A percentile compares a stretch with the other conserved stretches of the same genome.
Conservation (phyloP, 2,113 vertebrate genomes). For the Oncorhynchus kisutch region DNA sequence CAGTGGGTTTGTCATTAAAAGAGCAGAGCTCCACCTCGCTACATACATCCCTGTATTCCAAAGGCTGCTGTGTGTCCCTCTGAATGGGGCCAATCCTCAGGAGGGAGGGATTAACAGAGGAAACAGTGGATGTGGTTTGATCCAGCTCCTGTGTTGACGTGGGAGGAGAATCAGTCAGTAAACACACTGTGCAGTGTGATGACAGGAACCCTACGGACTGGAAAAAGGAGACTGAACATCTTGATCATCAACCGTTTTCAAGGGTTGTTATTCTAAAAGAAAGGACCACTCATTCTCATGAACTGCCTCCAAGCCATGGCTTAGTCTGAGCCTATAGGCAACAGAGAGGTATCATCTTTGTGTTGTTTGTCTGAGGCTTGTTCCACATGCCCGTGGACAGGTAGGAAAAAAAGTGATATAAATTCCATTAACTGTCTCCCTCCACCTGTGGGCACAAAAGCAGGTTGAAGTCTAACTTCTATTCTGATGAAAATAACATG, state of each 20-base stretch:
- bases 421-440: neutral
- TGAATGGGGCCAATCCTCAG: conserved; percentile 72
- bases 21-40: conserved; percentile 50
- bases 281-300: too few relatives aligned
- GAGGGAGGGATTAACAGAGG: conserved; percentile 62
- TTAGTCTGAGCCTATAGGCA: too few relatives aligned
- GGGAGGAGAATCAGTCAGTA: conserved; percentile 38
- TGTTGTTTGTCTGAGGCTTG: conserved; percentile 1
- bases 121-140: conserved; percentile 57
- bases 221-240: neutral
- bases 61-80: conserved; percentile 51
- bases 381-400: neutral
- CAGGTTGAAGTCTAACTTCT: conserved; percentile 10
- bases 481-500: conserved; percentile 23
- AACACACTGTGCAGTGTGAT: neutral
- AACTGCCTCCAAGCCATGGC: too few relatives aligned
- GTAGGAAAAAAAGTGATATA: neutral
- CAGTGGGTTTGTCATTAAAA: conserved; percentile 52
- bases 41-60: conserved; percentile 40
- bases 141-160: conserved; percentile 45
- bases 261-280: too few relatives aligned
- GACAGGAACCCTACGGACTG: neutral
- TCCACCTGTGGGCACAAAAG: conserved; percentile 33
- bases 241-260: neutral
- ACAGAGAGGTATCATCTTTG: too few relatives aligned